Evolutionary conservation across 2,113 vertebrate genomes (phyloP).

Genomic region (Hydrochoerus hydrochaeris): DNA sequence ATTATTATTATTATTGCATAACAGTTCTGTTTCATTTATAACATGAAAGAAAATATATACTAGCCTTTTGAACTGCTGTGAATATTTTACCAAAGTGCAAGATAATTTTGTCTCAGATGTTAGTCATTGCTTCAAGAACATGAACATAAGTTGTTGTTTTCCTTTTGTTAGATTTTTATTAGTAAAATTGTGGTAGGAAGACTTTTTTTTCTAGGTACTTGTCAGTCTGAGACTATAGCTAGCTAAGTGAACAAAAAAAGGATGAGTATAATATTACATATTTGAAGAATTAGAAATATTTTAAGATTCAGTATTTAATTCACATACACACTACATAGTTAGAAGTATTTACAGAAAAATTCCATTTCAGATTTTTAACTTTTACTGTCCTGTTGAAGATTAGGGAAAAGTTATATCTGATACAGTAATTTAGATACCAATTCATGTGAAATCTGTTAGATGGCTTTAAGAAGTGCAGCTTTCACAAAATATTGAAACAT

Average conservation of each 20-base stretch:
- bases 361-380: not conserved
- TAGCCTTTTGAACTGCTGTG: constrained; percentile 23
- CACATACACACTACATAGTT: not conserved
- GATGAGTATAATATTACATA: not conserved
- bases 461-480: not conserved
- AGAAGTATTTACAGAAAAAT: not conserved
- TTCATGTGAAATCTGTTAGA: not conserved
- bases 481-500: not conserved
- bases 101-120: not conserved
- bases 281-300: constrained; percentile 43
- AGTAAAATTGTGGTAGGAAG: not conserved
- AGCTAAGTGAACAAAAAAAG: not conserved
- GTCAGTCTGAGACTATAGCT: not conserved
- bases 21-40: constrained; percentile 39
- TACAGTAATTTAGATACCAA: not conserved
- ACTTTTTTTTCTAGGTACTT: constrained; percentile 58
- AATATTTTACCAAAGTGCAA: constrained; percentile 36
- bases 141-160: not conserved
- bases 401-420: not conserved
- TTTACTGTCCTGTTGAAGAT: not conserved
- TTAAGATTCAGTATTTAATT: constrained; percentile 34
- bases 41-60: not conserved
- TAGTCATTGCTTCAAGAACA: not conserved
- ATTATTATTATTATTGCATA: constrained; percentile 7
- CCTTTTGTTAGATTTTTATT: constrained; percentile 28